phyloP scores from a whole-genome alignment of 2,113 vertebrate species.

The Saiga tatarica region DNA sequence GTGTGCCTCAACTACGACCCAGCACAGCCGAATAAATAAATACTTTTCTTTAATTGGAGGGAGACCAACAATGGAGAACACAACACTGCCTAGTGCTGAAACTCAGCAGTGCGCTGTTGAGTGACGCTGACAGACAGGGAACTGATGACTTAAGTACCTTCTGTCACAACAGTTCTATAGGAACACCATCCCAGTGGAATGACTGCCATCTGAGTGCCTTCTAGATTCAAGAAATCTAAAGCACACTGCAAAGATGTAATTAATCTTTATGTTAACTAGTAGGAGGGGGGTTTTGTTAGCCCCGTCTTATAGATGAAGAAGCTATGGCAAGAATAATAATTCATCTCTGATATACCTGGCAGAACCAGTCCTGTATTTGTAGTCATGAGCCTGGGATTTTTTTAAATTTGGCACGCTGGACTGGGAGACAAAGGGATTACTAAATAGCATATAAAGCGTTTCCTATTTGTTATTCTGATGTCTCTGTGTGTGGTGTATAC shows the following conservation, averaged over 20 bases:
- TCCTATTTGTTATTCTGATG: neutral
- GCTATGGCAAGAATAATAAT: neutral
- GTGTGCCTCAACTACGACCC: neutral
- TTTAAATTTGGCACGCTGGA: neutral
- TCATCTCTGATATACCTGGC: neutral
- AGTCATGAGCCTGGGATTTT: neutral
- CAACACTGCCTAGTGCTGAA: neutral
- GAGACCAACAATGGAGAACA: neutral
- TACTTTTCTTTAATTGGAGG: neutral
- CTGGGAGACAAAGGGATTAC: neutral
- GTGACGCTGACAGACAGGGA: neutral
- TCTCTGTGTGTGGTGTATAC: neutral
- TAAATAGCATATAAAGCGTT: neutral
- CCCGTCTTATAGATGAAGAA: neutral
- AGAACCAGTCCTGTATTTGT: neutral
- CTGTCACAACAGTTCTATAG: neutral
- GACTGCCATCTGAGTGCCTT: neutral
- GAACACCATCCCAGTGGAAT: neutral
- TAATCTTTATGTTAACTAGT: neutral
- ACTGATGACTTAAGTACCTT: neutral
- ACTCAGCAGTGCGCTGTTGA: neutral
- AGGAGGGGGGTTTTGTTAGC: neutral
- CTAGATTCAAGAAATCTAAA: slow-evolving; percentile 24
- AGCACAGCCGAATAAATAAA: neutral
- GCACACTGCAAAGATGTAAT: neutral